These are phyloP conservation scores for Podarcis cretensis DNA, from an alignment of 2,113 vertebrate genomes.

Conservation along the genomic window DNA sequence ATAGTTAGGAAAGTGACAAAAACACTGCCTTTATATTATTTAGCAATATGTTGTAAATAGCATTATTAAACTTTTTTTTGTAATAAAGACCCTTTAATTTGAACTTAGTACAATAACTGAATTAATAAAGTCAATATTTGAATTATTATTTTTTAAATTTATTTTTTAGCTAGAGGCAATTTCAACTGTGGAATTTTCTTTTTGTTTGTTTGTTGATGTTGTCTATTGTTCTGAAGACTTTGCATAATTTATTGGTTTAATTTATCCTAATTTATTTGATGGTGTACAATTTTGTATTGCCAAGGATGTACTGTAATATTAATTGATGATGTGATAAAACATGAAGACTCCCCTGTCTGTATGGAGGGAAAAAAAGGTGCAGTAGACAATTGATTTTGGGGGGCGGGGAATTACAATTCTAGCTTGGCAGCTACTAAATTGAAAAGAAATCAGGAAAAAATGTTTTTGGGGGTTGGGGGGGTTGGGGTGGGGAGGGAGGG, in stretches of 20 bases:
- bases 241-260: conserved; percentile 99
- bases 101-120: conserved; percentile 86
- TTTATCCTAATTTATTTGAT: conserved; percentile 99
- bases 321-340: conserved; percentile 86
- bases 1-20: conserved; percentile 88
- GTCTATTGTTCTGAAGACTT: conserved; percentile 95
- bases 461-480: conserved; percentile 41
- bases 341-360: conserved; percentile 83
- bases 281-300: conserved; percentile 94
- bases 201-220: conserved; percentile 85
- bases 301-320: conserved; percentile 96
- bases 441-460: conserved; percentile 77
- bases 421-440: conserved; percentile 91
- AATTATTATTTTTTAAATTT: conserved; percentile 80
- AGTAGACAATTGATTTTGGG: conserved; percentile 85
- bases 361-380: conserved; percentile 82
- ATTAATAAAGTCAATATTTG: conserved; percentile 85
- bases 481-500: conserved; percentile 55
- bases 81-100: conserved; percentile 92
- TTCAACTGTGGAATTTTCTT: conserved; percentile 88
- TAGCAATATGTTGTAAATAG: conserved; percentile 99
- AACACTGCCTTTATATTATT: conserved; percentile 98
- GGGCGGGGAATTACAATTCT: conserved; percentile 80
- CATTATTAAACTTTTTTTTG: conserved; percentile 94
- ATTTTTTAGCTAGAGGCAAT: conserved; percentile 86